These are phyloP conservation scores for Homarus americanus DNA, from an alignment of 1,140 invertebrate species.

Conservation along the genomic window DNA sequence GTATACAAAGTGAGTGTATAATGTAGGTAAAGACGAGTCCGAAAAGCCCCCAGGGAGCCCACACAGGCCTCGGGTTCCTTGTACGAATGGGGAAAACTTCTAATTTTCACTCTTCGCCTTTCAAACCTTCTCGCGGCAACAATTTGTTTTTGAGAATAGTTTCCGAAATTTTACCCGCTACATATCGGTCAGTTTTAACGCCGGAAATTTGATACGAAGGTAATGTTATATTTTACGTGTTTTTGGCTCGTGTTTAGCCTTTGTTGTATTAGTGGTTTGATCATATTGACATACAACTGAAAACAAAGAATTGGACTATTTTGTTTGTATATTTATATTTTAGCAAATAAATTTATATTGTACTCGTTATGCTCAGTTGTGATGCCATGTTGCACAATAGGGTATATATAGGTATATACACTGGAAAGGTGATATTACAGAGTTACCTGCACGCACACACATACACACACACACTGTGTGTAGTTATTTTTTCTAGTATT, in stretches of 20 bases:
- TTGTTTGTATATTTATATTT: background rate
- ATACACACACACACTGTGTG: too few species aligned
- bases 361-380: too few species aligned
- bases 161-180: conserved; percentile 67
- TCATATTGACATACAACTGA: background rate
- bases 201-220: conserved; percentile 28
- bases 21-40: background rate
- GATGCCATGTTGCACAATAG: too few species aligned
- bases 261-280: conserved; percentile 16
- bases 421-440: too few species aligned
- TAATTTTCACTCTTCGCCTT: conserved; percentile 71
- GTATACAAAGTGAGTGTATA: conserved; percentile 35
- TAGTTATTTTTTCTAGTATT: too few species aligned
- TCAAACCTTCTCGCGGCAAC: conserved; percentile 66
- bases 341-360: background rate
- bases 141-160: conserved; percentile 70
- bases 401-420: too few species aligned
- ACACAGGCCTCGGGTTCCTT: conserved; percentile 30
- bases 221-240: conserved; percentile 49
- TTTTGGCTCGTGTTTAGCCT: conserved; percentile 15
- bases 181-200: conserved; percentile 52
- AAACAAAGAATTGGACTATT: background rate
- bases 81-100: conserved; percentile 62
- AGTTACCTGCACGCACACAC: too few species aligned
- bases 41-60: background rate